Base-by-base conservation (phyloP, 2,113 vertebrate species). In the Oceanites oceanicus region DNA sequence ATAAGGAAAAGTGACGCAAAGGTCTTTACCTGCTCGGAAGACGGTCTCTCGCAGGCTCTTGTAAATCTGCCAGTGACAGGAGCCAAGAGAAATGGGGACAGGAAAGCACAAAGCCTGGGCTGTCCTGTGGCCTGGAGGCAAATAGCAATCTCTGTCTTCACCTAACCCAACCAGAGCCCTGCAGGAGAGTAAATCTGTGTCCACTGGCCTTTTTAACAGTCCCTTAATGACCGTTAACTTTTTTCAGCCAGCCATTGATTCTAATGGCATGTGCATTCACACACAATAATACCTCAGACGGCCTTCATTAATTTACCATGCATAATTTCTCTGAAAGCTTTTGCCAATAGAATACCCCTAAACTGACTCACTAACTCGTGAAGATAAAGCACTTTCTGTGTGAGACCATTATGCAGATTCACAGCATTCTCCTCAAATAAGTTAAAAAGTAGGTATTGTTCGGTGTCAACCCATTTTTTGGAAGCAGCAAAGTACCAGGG, bases 251-350 rank as follows among this genome's bases (percentile, higher is more conserved):
- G 94, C 93, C 97, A 97, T 97, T 98, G 95, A 98, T 95, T 97
- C 96, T 96, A 92, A 96, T 97, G 97, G 96, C 95, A 96, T 97
- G 95, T 94, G 95, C 92, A 97, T 98, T 98, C 97, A 98, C 95
- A 97, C 95, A 97, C 94, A 97, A 98, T 97, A 83, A 95, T 94
- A 84, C 90, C 95, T 95, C 95, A 86, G 95, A 65, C 87, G 55
- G 92, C 97, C 97, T 98, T 97, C 97, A 97, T 96, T 97, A 98
- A 98, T 96, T 98, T 97, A 97, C 98, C 97, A 92, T 98, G 98
- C 98, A 98, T 98, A 98, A 98, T 99, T 98, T 97, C 93, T 90
- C 97, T 98, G 95, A 98, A 98, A 97, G 97, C 97, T 97, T 96
- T 96, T 86, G 97, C 98, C 97, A 96, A 97, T 96, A 98, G 98